phyloP scores from a whole-genome alignment of 2,888 invertebrate species.

The Melanostoma mellinum region DNA sequence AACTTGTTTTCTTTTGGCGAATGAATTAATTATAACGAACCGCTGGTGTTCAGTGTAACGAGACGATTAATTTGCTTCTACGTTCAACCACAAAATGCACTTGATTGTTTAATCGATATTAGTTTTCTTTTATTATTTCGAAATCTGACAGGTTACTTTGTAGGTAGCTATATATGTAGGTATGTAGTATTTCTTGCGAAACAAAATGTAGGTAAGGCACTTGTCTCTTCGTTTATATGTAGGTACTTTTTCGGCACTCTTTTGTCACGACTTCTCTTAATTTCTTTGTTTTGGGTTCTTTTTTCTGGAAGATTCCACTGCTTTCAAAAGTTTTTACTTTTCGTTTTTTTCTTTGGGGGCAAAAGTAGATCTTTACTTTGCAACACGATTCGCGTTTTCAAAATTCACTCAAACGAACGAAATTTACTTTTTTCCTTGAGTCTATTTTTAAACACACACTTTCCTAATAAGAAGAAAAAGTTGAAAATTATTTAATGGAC shows the following conservation, averaged over 20 bases:
- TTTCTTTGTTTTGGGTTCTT: neutral
- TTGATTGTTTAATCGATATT: constrained; percentile 50
- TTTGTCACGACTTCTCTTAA: constrained; percentile 8
- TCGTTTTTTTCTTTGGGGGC: neutral
- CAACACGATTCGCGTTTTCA: no score
- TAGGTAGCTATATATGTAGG: no score
- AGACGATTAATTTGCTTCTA: constrained; percentile 8
- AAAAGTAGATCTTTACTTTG: no score
- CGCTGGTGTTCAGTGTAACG: neutral
- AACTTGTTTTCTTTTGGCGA: neutral
- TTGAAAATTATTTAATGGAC: no score
- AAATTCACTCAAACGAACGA: no score
- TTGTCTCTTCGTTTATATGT: constrained; percentile 30
- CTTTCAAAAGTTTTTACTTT: constrained; percentile 9
- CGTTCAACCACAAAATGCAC: neutral
- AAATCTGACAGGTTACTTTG: no score
- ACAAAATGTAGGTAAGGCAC: constrained; percentile 54
- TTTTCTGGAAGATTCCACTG: constrained; percentile 52
- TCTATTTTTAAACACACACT: neutral
- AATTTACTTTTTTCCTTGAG: no score
- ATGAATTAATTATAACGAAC: neutral
- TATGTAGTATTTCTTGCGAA: constrained; percentile 11
- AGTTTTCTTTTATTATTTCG: no score
- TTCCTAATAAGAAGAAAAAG: neutral
- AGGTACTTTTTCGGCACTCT: constrained; percentile 35